A percentile compares a stretch with the other conserved stretches of the same genome.
These are phyloP conservation scores for Drosophila oshimai DNA, from an alignment of 1,140 invertebrate genomes.

Conservation along the genomic window DNA sequence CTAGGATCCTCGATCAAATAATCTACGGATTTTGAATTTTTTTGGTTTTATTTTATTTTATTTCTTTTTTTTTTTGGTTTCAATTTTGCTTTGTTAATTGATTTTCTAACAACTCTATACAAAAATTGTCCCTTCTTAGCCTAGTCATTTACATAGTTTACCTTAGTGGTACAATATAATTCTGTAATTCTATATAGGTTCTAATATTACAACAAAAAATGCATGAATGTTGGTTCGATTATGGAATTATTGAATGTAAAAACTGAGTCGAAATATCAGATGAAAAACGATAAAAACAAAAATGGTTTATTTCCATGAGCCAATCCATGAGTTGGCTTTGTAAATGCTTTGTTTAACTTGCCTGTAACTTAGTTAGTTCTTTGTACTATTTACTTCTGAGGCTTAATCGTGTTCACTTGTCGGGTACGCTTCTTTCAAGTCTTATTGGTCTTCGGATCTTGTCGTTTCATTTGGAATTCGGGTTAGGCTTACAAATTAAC, in stretches of 20 bases:
- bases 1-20: neutral
- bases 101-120: slow-evolving; percentile 73
- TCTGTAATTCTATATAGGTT: slow-evolving; percentile 29
- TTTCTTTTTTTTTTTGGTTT: slow-evolving; percentile 64
- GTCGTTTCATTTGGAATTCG: slow-evolving; percentile 29
- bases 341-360: slow-evolving; percentile 1
- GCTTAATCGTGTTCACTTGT: slow-evolving; percentile 26
- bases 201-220: slow-evolving; percentile 33
- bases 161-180: neutral
- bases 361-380: slow-evolving; percentile 44
- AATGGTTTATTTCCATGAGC: slow-evolving; percentile 4
- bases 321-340: slow-evolving; percentile 14
- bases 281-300: slow-evolving; percentile 7
- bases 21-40: neutral
- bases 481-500: slow-evolving; percentile 22
- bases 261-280: slow-evolving; percentile 1
- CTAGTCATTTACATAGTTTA: slow-evolving; percentile 34
- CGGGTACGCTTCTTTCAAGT: slow-evolving; percentile 44
- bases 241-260: slow-evolving; percentile 19
- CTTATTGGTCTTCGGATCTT: slow-evolving; percentile 34
- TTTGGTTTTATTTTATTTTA: slow-evolving; percentile 23
- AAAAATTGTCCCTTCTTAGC: slow-evolving; percentile 58
- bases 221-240: slow-evolving; percentile 19
- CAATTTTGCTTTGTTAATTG: slow-evolving; percentile 54
- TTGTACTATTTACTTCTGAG: slow-evolving; percentile 70